phyloP scores from a whole-genome alignment of 2,113 vertebrate species.

The Peromyscus californicus region DNA sequence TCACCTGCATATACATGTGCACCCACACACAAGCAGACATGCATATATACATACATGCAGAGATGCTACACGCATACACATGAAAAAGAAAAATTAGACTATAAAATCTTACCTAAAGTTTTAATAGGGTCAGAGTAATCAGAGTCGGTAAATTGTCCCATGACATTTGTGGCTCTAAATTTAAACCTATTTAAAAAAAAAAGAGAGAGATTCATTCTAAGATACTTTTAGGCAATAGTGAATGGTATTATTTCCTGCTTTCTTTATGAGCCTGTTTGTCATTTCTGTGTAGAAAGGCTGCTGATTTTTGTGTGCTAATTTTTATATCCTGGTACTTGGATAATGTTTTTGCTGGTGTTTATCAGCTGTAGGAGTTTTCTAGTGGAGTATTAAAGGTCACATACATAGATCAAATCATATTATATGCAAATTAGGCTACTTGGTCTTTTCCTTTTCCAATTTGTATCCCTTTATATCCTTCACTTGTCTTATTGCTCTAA shows the following conservation, averaged over 20 bases:
- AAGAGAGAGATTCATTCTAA: slow-evolving; percentile 61
- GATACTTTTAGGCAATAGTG: no score
- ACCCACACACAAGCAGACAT: neutral
- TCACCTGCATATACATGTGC: no score
- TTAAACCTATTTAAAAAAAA: slow-evolving; percentile 92
- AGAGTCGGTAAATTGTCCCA: slow-evolving; percentile 97
- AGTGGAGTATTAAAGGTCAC: neutral
- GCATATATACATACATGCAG: neutral
- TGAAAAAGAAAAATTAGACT: neutral
- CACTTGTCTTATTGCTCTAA: neutral
- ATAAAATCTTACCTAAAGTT: slow-evolving; percentile 92
- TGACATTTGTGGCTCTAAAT: slow-evolving; percentile 96
- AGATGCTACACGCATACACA: neutral
- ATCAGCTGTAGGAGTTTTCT: neutral
- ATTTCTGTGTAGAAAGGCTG: neutral
- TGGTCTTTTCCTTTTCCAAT: no score
- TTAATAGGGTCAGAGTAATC: slow-evolving; percentile 94
- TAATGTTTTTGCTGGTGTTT: neutral
- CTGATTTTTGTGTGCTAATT: neutral
- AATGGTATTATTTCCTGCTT: neutral
- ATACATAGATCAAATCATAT: neutral
- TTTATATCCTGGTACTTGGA: neutral
- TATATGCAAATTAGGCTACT: neutral
- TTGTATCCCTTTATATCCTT: neutral
- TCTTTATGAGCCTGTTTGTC: neutral